Evolutionary conservation across 2,113 vertebrate species (phyloP).

Genomic region (Spermophilus dauricus): DNA sequence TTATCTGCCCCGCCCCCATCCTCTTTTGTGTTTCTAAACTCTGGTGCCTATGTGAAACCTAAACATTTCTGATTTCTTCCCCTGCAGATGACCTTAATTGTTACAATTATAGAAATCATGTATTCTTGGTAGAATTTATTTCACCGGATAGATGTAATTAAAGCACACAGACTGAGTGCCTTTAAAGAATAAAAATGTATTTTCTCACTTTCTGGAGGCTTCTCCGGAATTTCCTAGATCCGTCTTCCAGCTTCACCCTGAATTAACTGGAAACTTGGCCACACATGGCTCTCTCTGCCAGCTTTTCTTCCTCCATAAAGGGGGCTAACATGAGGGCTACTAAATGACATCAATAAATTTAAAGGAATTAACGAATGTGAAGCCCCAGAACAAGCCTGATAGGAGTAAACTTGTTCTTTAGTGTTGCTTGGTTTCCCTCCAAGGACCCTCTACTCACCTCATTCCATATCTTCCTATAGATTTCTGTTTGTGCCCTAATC

Average conservation of each 20-base stretch:
- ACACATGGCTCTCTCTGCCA: too few species aligned
- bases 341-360: too few species aligned
- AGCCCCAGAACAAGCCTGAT: too few species aligned
- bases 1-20: neutral
- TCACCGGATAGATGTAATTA: neutral
- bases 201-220: neutral
- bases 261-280: too few species aligned
- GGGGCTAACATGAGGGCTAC: too few species aligned
- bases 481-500: too few species aligned
- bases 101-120: neutral
- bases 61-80: neutral
- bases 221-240: neutral
- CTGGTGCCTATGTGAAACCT: neutral
- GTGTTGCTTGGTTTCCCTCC: neutral
- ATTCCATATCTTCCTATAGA: too few species aligned
- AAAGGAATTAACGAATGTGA: too few species aligned
- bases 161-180: fast-evolving
- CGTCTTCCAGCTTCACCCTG: too few species aligned
- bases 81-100: neutral
- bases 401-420: too few species aligned
- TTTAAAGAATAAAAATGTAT: neutral
- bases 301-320: too few species aligned
- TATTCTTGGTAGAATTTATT: fast-evolving
- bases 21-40: neutral
- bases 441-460: neutral